Percentiles rank a stretch among this genome's conserved stretches.
These are phyloP conservation scores for human DNA, from an alignment of 2,113 vertebrate genomes.

Conservation along the genomic window GRCh38 chr3:111365001-111365500, in stretches of 20 bases:
- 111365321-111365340: background rate
- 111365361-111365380: constrained; percentile 7
- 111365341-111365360: background rate
- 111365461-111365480: no score
- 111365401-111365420: background rate
- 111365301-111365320: background rate
- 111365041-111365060: background rate
- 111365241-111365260: background rate
- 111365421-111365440: background rate
- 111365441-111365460: background rate
- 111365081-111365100: background rate
- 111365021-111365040: background rate
- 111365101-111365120: background rate
- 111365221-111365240: background rate
- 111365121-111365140: background rate
- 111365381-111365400: background rate
- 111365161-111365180: background rate
- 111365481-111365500: background rate
- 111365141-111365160: background rate
- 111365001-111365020: background rate
- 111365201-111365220: background rate
- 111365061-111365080: background rate
- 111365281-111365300: background rate
- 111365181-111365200: background rate
- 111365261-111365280: background rate